Base-by-base conservation (phyloP, 2,888 invertebrate species). In the Pandemis heparana region DNA sequence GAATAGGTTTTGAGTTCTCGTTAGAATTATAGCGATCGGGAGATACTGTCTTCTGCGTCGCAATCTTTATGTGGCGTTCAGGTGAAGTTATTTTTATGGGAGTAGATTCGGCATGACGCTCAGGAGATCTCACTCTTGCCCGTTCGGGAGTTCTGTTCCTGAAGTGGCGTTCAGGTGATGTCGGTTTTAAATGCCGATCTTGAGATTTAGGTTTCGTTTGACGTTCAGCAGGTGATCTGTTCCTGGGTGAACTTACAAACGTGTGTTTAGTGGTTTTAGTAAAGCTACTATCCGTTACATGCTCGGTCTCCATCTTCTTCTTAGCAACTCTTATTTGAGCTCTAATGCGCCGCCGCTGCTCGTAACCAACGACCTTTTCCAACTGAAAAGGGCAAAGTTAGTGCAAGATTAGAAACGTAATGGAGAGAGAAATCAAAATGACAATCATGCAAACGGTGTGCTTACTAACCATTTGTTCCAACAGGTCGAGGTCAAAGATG, bases 281-380 rank as follows among this genome's bases (percentile, higher is more conserved):
- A 71, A 84, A 76, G 67, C 80, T 82, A 75, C 82, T 81, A 64
- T 84, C 82, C 38, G 80, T 72, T 32, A 75, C 65, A 18, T 87
- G 83, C 46, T 82, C 82, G 23, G 85, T 87, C 77, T 95, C 95
- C 41, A 94, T 92, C 77, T 95, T 92, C 80, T 96, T 96, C 85
- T 96, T 96, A 9, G 97, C 96, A 18, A 96, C 87, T 76, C 97
- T 95, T 75, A 97, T 97, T 88, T 97, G 97, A 3, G 97, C 95
- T 76, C 97, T 95, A 71, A 98, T 97, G 78, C 97, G 95, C 76
- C 97, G 95, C 79, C 97, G 94, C 82, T 97, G 95, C 84, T 97
- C 97, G 86, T 97, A 97, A 76, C 96, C 96, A 70, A 95, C 95
- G 74, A 97, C 96, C 83, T 96, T 96, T 90, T 97, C 97, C 87